Conservation (phyloP, 2,113 vertebrate species). For the Sisor rabdophorus region DNA sequence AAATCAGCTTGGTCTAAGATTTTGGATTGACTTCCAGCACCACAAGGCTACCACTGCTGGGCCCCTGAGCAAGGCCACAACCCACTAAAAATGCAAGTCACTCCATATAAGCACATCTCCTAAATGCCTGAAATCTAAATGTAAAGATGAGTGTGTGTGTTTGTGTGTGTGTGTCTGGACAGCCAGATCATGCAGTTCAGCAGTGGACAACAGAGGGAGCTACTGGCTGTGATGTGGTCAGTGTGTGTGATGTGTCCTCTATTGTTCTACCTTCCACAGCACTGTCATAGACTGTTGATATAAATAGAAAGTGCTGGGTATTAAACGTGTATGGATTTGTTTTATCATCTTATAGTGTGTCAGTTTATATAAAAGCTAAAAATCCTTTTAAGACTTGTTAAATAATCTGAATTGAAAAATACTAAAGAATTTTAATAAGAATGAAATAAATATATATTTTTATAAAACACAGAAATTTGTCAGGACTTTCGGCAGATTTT, state of each 20-base stretch:
- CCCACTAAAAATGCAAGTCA: too few relatives aligned
- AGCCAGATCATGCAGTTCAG: conserved; percentile 64
- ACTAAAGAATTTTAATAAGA: too few relatives aligned
- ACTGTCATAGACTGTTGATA: conserved; percentile 31
- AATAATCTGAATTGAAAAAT: neutral
- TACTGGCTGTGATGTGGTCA: conserved; percentile 76
- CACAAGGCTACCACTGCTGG: too few relatives aligned
- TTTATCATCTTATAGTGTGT: neutral
- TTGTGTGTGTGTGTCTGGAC: conserved; percentile 19
- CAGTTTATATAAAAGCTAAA: neutral
- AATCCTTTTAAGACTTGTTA: neutral
- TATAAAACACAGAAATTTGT: neutral
- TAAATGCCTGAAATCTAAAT: too few relatives aligned
- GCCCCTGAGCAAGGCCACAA: too few relatives aligned
- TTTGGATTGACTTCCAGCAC: too few relatives aligned
- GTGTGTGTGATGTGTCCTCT: conserved; percentile 52
- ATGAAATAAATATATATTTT: too few relatives aligned
- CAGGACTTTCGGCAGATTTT: neutral
- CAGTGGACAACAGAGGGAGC: conserved; percentile 82
- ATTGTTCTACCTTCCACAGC: conserved; percentile 42
- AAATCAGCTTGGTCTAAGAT: too few relatives aligned
- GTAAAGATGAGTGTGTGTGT: too few relatives aligned
- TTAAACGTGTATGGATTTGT: neutral
- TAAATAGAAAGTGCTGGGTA: conserved; percentile 19
- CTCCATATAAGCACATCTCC: too few relatives aligned